Conservation (phyloP, 2,888 invertebrate genomes). For the Heliconius ismenius region DNA sequence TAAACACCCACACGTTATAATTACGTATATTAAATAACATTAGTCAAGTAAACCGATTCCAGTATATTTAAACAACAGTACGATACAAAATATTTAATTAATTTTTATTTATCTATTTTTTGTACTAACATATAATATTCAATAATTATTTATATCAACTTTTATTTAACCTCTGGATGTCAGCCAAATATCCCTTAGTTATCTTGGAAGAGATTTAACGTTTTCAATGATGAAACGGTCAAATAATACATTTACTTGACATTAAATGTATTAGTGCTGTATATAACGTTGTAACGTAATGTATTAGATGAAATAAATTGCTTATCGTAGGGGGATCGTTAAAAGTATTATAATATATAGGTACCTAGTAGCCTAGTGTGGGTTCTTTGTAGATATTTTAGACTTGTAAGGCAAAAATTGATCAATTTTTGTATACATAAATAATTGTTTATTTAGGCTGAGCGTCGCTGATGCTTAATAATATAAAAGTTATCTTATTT, state of each 20-base stretch:
- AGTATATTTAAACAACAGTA: too few species aligned
- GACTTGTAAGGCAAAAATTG: neutral
- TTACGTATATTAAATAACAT: neutral
- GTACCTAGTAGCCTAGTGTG: too few species aligned
- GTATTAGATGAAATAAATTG: constrained; percentile 16
- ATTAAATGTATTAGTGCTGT: constrained; percentile 1
- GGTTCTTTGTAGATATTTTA: too few species aligned
- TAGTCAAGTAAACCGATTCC: neutral
- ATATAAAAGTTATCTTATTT: too few species aligned
- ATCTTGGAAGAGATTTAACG: constrained; percentile 13
- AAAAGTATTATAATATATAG: neutral
- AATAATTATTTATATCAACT: constrained; percentile 3
- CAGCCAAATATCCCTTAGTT: constrained; percentile 13
- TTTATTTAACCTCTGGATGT: constrained; percentile 24
- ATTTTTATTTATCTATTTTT: too few species aligned
- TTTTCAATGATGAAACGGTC: constrained; percentile 29
- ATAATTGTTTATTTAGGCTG: too few species aligned
- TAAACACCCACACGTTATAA: too few species aligned
- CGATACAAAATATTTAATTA: neutral
- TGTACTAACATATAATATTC: neutral
- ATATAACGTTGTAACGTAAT: constrained; percentile 6
- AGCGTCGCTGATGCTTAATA: too few species aligned
- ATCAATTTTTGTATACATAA: too few species aligned
- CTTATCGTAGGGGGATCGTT: neutral
- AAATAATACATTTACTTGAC: constrained; percentile 21